Evolutionary conservation across 2,888 invertebrate species (phyloP).

Genomic region (Drosophila birchii): DNA sequence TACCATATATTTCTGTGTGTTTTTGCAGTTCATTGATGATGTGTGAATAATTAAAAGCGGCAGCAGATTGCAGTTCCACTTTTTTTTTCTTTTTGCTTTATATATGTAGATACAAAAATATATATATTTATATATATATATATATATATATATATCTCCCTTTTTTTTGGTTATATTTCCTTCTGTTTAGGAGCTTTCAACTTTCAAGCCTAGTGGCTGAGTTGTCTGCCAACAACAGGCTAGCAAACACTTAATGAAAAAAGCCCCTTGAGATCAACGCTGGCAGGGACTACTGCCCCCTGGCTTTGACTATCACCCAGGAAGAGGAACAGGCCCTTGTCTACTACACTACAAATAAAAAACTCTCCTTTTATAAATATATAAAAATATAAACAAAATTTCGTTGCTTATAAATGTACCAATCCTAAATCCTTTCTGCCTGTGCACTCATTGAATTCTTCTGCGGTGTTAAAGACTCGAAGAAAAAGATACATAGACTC

Average conservation of each 20-base stretch:
- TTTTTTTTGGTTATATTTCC: slow-evolving; percentile 1
- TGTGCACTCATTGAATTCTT: slow-evolving; percentile 11
- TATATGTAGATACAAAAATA: not conserved
- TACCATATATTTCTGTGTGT: not conserved
- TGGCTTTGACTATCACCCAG: slow-evolving; percentile 41
- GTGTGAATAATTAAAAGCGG: slow-evolving; percentile 71
- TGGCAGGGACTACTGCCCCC: slow-evolving; percentile 18
- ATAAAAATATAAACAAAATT: not conserved
- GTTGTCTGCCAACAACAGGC: slow-evolving; percentile 75
- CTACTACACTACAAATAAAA: not conserved
- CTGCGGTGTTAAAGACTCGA: slow-evolving; percentile 18
- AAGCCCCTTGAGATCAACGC: slow-evolving; percentile 28
- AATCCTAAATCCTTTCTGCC: not conserved
- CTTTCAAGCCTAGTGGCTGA: slow-evolving; percentile 51
- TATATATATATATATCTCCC: not conserved
- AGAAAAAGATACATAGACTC: slow-evolving; percentile 16
- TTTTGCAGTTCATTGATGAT: slow-evolving; percentile 48
- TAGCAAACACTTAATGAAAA: slow-evolving; percentile 65
- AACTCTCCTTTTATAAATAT: not conserved
- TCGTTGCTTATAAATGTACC: fast-evolving
- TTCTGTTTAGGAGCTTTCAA: slow-evolving; percentile 26
- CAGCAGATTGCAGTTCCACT: slow-evolving; percentile 28
- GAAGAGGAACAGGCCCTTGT: slow-evolving; percentile 43
- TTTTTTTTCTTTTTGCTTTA: not conserved
- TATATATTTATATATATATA: not conserved